Percentiles rank a stretch among this genome's conserved stretches.
Conservation (phyloP, 2,113 vertebrate species). For the Poeciliopsis retropinna region DNA sequence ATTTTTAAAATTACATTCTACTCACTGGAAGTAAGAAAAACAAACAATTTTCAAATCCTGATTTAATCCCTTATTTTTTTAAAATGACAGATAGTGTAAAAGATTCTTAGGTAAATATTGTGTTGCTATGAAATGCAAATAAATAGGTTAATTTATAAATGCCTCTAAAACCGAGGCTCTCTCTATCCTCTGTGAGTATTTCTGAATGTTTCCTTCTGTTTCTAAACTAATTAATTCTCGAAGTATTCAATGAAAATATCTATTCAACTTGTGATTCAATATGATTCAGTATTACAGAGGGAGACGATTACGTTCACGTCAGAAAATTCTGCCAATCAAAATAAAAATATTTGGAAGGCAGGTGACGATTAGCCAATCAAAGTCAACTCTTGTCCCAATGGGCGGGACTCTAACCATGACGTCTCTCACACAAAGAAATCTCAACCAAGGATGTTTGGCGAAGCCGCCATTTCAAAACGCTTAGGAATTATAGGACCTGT, state of each 20-base stretch:
- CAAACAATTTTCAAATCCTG: neutral
- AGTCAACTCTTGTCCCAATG: neutral
- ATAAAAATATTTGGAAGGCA: neutral
- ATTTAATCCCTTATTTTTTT: neutral
- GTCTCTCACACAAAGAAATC: conserved; percentile 52
- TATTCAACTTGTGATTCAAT: conserved; percentile 20
- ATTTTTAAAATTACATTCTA: too few relatives aligned
- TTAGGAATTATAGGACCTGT: neutral
- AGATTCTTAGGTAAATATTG: neutral
- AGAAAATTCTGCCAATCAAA: conserved; percentile 48
- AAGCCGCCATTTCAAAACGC: conserved; percentile 75
- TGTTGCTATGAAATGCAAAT: neutral
- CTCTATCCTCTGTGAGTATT: neutral
- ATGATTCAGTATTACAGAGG: neutral
- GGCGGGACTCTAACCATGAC: conserved; percentile 31
- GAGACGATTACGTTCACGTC: neutral
- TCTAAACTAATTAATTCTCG: neutral
- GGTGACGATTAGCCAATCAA: conserved; percentile 36
- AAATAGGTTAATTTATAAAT: neutral
- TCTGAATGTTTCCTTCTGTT: neutral
- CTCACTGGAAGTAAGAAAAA: too few relatives aligned
- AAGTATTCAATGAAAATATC: conserved; percentile 11
- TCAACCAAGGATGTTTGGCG: conserved; percentile 39
- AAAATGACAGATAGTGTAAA: too few relatives aligned
- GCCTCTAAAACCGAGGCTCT: neutral